phyloP scores from a whole-genome alignment of 2,797 vertebrate species.

The Picus viridis region DNA sequence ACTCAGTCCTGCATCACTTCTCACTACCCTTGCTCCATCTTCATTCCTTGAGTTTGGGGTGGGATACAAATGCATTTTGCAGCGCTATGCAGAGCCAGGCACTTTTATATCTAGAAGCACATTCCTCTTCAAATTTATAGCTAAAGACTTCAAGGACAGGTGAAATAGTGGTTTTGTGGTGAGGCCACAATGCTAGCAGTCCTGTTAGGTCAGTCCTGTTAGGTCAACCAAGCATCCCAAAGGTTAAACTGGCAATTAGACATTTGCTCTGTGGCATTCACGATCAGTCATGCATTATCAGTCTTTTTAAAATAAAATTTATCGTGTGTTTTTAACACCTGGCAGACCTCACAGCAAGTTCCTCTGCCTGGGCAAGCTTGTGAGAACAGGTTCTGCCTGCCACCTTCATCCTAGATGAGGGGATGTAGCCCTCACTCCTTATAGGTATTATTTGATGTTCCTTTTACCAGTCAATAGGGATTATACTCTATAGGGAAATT shows the following conservation, averaged over 20 bases:
- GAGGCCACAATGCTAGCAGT: not conserved
- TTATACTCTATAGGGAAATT: not conserved
- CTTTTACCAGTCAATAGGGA: not conserved
- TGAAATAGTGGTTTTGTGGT: not conserved
- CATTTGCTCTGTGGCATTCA: not conserved
- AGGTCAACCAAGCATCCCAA: not conserved
- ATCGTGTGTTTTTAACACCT: not conserved
- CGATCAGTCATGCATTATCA: not conserved
- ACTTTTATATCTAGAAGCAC: not conserved
- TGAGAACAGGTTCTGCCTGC: not conserved
- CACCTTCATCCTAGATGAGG: not conserved
- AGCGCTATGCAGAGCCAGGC: not conserved
- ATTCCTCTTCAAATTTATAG: not conserved
- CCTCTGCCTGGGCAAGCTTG: not conserved
- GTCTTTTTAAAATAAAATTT: not conserved
- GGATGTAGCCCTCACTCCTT: not conserved
- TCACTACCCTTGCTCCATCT: not conserved
- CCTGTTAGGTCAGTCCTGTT: not conserved
- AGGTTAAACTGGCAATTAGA: not conserved
- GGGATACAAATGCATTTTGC: not conserved
- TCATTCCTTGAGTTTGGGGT: not conserved
- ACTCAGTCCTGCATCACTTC: rapidly evolving
- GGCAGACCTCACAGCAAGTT: not conserved
- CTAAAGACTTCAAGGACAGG: not conserved
- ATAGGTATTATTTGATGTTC: not conserved